These are phyloP conservation scores for Poliocrania exsul DNA, from an alignment of 2,797 vertebrate species.

Conservation along the genomic window DNA sequence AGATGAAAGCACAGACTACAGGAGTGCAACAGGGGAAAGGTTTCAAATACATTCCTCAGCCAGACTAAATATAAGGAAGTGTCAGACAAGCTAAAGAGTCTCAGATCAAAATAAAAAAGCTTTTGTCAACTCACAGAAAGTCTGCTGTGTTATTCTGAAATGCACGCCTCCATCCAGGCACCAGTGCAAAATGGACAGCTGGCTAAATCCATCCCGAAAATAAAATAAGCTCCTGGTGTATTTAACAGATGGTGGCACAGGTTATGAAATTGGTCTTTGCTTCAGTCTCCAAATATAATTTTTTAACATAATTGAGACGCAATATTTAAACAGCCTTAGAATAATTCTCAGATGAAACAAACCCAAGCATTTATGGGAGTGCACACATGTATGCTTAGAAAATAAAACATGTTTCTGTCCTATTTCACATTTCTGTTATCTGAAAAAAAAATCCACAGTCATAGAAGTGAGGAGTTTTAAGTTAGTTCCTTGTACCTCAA, in stretches of 20 bases:
- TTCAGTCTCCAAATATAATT: not conserved
- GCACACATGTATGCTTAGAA: not conserved
- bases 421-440: not conserved
- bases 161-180: conserved; percentile 29
- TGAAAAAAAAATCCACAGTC: not conserved
- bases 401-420: not conserved
- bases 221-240: conserved; percentile 35
- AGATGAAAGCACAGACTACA: not conserved
- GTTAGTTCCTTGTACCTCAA: not conserved
- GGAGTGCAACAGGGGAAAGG: not conserved
- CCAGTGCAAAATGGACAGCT: conserved; percentile 52
- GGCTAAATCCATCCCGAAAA: conserved; percentile 40
- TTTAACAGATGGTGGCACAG: conserved; percentile 54
- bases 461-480: not conserved
- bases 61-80: conserved; percentile 53
- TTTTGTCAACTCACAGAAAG: conserved; percentile 57
- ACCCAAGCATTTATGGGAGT: not conserved
- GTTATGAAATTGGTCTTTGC: conserved; percentile 52
- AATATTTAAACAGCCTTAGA: not conserved
- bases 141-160: conserved; percentile 34
- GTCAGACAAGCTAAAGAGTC: conserved; percentile 31
- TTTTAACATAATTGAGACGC: not conserved
- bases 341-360: not conserved
- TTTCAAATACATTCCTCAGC: conserved; percentile 14
- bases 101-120: conserved; percentile 31